phyloP scores from a whole-genome alignment of 2,888 invertebrate species.

The Limnephilus marmoratus region DNA sequence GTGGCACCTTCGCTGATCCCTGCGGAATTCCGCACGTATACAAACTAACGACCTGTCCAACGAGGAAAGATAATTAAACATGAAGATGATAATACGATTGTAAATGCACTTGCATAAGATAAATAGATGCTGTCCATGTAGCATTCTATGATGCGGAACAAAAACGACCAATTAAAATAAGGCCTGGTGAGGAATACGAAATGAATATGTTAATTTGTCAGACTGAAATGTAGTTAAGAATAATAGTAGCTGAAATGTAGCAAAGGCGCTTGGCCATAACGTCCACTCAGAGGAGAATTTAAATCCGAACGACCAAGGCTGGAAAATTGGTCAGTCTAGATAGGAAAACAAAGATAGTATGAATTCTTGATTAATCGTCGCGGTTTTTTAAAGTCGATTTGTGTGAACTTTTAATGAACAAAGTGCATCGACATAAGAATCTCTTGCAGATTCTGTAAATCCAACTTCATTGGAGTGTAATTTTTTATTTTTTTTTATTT shows the following conservation, averaged over 20 bases:
- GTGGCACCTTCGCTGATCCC: conserved; percentile 2
- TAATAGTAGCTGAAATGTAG: not conserved
- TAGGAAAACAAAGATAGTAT: not conserved
- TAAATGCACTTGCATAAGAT: not conserved
- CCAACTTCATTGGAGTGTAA: not conserved
- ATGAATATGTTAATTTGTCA: not conserved
- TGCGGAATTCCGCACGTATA: not conserved
- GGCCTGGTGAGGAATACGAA: not conserved
- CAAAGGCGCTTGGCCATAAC: not conserved
- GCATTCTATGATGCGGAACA: not conserved
- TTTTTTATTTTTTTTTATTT: no score
- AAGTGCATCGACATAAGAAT: not conserved
- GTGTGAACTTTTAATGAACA: not conserved
- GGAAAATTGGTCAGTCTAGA: not conserved
- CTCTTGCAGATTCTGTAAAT: not conserved
- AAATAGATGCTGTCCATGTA: not conserved
- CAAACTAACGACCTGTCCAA: not conserved
- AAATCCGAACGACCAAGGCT: not conserved
- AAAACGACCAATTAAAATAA: not conserved
- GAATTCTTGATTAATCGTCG: not conserved
- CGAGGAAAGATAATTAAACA: not conserved
- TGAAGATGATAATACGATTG: not conserved
- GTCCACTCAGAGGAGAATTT: not conserved
- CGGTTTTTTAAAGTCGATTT: not conserved
- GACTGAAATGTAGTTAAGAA: not conserved